phyloP scores from a whole-genome alignment of 2,113 vertebrate genomes.

The Rhinichthys klamathensis region DNA sequence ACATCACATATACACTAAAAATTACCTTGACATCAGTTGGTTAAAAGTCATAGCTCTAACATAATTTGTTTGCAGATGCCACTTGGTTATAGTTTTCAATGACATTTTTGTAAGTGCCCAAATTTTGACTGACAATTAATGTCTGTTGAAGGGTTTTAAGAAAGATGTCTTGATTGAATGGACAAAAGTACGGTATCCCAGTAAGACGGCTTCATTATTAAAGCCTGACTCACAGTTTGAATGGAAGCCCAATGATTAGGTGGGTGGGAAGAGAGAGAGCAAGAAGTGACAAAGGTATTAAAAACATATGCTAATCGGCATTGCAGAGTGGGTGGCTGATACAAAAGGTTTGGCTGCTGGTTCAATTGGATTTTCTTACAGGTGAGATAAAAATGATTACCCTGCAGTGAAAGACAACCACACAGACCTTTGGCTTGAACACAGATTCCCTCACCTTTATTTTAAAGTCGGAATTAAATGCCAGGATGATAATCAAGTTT shows the following conservation, averaged over 20 bases:
- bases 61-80: background rate
- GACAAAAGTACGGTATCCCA: background rate
- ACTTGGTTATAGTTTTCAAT: background rate
- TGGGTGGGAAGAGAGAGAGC: background rate
- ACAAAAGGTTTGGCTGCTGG: conserved; percentile 65
- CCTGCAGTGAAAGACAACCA: conserved; percentile 43
- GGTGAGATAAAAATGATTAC: conserved; percentile 62
- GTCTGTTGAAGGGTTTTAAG: background rate
- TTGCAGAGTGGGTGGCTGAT: conserved; percentile 49
- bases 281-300: conserved; percentile 28
- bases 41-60: background rate
- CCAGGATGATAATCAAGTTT: background rate
- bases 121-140: background rate
- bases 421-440: conserved; percentile 14
- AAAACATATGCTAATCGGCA: conserved; percentile 16
- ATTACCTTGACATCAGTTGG: background rate
- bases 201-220: conserved; percentile 25
- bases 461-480: background rate
- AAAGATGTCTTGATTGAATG: background rate
- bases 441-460: conserved; percentile 15
- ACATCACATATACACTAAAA: background rate
- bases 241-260: conserved; percentile 32
- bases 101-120: background rate
- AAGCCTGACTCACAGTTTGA: conserved; percentile 3
- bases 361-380: conserved; percentile 66